A percentile compares a stretch with the other conserved stretches of the same genome.
Evolutionary conservation across 2,888 invertebrate species (phyloP).

Genomic region (Harmothoe impar): DNA sequence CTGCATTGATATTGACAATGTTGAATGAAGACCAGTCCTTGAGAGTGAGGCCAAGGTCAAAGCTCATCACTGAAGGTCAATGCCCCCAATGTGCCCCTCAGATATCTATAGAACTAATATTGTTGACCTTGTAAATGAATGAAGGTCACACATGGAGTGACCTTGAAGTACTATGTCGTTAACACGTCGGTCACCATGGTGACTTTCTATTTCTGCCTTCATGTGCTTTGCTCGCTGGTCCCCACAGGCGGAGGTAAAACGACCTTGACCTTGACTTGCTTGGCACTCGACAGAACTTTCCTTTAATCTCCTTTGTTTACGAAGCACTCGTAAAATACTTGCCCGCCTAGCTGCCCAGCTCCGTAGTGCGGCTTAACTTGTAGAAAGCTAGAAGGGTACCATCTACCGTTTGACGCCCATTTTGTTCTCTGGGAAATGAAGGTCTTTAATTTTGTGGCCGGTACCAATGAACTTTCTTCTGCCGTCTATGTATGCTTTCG

Average conservation of each 20-base stretch:
- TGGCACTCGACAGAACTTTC: neutral
- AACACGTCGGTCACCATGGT: no score
- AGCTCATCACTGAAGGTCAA: no score
- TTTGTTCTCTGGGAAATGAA: neutral
- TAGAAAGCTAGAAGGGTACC: neutral
- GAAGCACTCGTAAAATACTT: neutral
- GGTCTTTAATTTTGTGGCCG: constrained; percentile 9
- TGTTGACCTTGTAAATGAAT: no score
- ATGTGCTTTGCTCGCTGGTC: constrained; percentile 46
- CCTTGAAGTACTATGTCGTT: no score
- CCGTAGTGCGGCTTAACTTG: neutral
- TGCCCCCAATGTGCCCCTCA: no score
- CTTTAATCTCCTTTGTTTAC: neutral
- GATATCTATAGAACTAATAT: no score
- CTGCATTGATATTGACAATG: no score
- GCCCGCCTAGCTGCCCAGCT: neutral
- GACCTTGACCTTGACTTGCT: constrained; percentile 57
- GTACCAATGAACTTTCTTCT: no score
- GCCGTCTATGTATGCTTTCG: no score
- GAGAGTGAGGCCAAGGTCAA: no score
- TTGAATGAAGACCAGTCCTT: no score
- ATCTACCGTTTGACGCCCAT: neutral
- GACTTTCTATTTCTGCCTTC: constrained; percentile 42
- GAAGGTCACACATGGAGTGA: no score
- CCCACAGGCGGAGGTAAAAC: constrained; percentile 59